Base-by-base conservation (phyloP, 2,888 invertebrate genomes). In the Leucoma salicis region DNA sequence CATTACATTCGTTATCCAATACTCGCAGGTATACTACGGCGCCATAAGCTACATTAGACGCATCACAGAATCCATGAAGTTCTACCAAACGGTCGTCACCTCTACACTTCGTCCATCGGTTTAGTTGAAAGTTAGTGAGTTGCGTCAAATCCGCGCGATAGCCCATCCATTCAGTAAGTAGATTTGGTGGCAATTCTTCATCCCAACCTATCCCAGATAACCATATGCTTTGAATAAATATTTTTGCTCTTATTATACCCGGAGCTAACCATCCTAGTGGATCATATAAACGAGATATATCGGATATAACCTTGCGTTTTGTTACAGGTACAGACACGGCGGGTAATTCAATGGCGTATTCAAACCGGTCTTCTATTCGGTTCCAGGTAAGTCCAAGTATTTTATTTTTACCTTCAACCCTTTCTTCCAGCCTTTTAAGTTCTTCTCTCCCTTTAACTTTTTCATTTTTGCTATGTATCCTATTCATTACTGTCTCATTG, bases 231-330 rank as follows among this genome's bases (percentile, higher is more conserved):
- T 48, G 44, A 3, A 48, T 44, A 6, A 42, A 31, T 1, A 42
- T 16, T 2, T 49, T 49, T 2, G 42, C 46, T n/a, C 16, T 7
- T 14, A 39, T 34, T 0, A 49, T 32, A 14, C 28, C 31, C 8
- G n/a, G n/a, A 2, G 39, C 29, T 16, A 49, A 21, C 49, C 39
- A 49, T 3, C 49, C 46, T 24, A 45, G 6, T n/a, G 49, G 43
- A 25, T 50, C 49, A 21, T 31, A 49, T 6, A 60, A 24, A 43
- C 39, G 55, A 44, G 59, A 16, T 48, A 43, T 47, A 42, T 57
- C 46, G 44, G 63, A 31, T 49, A 60, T 13, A 46, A 59, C 36
- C 43, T 41, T 29, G 52, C 62, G 18, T 35, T 52, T 64, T n/a
- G 58, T 57, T 13, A 53, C 29, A 2, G 42, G 32, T 6, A 4